phyloP scores from a whole-genome alignment of 2,113 vertebrate genomes.

The Romanogobio albipinnatus region DNA sequence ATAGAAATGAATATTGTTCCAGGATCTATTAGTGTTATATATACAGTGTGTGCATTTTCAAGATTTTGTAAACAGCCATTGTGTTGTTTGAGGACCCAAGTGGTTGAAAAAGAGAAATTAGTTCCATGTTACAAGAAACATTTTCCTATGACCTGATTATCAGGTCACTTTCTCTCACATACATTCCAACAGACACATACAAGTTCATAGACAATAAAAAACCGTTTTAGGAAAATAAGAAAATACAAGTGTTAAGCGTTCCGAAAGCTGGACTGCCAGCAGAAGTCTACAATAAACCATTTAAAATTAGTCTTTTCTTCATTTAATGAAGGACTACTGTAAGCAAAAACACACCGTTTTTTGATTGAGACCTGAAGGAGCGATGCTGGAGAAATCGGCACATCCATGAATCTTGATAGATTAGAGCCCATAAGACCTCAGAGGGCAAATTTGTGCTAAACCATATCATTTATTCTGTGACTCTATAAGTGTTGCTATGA shows the following conservation, averaged over 20 bases:
- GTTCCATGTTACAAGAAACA: neutral
- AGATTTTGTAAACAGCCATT: neutral
- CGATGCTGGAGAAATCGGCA: neutral
- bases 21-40: neutral
- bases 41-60: neutral
- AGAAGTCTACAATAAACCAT: neutral
- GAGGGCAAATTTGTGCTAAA: constrained; percentile 24
- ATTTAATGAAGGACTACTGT: neutral
- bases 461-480: constrained; percentile 39
- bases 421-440: neutral
- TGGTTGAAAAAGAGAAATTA: neutral
- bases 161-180: neutral
- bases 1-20: neutral
- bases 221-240: neutral
- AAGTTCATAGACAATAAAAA: constrained; percentile 13
- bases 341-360: neutral
- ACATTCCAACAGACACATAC: neutral
- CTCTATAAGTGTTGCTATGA: constrained; percentile 41
- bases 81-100: neutral
- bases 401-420: neutral
- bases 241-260: neutral
- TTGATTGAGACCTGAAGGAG: neutral
- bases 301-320: neutral
- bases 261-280: neutral
- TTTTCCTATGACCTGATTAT: neutral